Conservation (phyloP, 2,888 invertebrate genomes). For the Volucella inanis region DNA sequence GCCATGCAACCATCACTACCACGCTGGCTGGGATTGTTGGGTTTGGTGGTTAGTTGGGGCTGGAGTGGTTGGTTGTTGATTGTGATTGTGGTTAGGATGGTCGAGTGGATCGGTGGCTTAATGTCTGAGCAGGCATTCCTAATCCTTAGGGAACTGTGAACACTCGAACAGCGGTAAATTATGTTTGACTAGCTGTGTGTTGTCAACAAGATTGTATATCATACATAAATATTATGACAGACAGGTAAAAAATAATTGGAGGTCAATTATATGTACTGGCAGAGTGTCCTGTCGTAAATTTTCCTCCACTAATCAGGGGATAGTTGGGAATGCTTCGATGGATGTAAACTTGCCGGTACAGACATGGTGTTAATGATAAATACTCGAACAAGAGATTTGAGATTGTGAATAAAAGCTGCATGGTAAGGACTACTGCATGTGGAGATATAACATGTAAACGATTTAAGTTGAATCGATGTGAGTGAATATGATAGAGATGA, state of each 20-base stretch:
- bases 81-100: background rate
- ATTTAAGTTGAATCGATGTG: too few species aligned
- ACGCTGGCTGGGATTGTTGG: conserved; percentile 34
- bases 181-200: conserved; percentile 74
- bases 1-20: background rate
- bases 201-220: conserved; percentile 74
- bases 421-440: too few species aligned
- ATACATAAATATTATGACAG: conserved; percentile 74
- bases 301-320: conserved; percentile 26
- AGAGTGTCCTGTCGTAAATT: conserved; percentile 57
- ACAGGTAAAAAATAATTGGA: conserved; percentile 71
- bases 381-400: conserved; percentile 36
- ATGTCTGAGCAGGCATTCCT: conserved; percentile 40
- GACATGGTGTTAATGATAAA: conserved; percentile 65
- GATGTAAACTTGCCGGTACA: background rate
- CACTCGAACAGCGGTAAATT: conserved; percentile 70
- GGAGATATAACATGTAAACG: too few species aligned
- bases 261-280: conserved; percentile 62
- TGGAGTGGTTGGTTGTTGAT: conserved; percentile 4
- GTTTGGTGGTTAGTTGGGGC: background rate
- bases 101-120: conserved; percentile 17
- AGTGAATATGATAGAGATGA: too few species aligned
- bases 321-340: conserved; percentile 6
- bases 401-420: conserved; percentile 42
- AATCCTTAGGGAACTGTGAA: conserved; percentile 44